Evolutionary conservation across 2,888 invertebrate genomes (phyloP), one percentile per base, ranked within the genome.

Genomic region (Andrena trimmerana): DNA sequence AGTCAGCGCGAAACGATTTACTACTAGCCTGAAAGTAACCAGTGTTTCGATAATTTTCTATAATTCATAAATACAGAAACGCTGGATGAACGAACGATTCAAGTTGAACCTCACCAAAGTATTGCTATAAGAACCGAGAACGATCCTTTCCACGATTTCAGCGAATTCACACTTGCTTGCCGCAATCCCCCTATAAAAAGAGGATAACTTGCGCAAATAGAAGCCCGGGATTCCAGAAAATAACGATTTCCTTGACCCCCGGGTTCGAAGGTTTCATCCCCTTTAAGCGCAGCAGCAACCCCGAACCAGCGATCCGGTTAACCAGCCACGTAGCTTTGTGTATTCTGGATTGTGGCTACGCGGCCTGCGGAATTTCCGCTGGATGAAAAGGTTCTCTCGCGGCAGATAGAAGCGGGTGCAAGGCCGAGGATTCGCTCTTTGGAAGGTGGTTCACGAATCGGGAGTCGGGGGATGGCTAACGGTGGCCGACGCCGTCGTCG

Each of bases 261-360:
- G 16, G 16, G 27, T 59, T 63, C 54, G 62, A 84, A 63, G 57
- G 78, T 42, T 70, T 76, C 72, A 83, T 89, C 83, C 78, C 72
- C 88, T 88, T 86, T 84, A 88, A 82, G 57, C 77, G 16, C 54
- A 62, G 42, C 42, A 29, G 52, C 20, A 57, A 27, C 27, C 60
- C 54, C 63, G 52, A 81, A 67, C n/a, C 79, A 33, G 13, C 77
- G 24, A 66, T 27, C 68, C 79, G 67, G 68, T 81, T 76, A 81
- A 83, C 83, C 81, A 80, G 57, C 77, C 81, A 65, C 76, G 76
- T 67, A 81, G 69, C 75, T 84, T 81, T 85, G 83, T 82, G 75
- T 81, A 83, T 69, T 78, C 63, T 78, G 57, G 69, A 83, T 85
- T 75, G 70, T 63, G 71, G 73, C 24, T 83, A 57, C 63, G 72